A percentile compares a stretch with the other conserved stretches of the same genome.
Conservation (phyloP, 2,113 vertebrate genomes). For the Mustela nigripes region DNA sequence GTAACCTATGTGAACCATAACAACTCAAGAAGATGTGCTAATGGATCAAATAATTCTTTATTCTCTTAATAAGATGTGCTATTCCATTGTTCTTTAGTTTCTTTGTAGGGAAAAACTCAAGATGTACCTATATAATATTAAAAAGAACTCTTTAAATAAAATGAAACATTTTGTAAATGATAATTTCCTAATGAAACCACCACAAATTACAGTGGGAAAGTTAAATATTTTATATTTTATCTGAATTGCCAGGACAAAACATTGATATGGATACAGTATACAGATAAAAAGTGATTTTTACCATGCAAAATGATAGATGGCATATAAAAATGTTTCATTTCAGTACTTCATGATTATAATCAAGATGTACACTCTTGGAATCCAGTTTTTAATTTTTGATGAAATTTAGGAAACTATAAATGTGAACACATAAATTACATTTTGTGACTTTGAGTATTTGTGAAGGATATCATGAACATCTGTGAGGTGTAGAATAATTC, state of each 20-base stretch:
- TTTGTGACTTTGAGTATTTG: slow-evolving; percentile 36
- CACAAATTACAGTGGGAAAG: not conserved
- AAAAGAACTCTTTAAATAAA: not conserved
- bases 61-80: not conserved
- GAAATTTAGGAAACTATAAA: slow-evolving; percentile 24
- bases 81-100: not conserved
- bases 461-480: slow-evolving; percentile 52
- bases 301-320: not conserved
- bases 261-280: not conserved
- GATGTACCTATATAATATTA: not conserved
- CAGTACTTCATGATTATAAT: slow-evolving; percentile 21
- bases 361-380: not conserved
- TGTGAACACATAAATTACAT: slow-evolving; percentile 45
- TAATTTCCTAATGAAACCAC: not conserved
- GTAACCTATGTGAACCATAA: not conserved
- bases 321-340: not conserved
- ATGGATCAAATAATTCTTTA: not conserved
- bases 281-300: not conserved
- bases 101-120: not conserved
- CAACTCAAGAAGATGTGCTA: not conserved
- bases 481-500: slow-evolving; percentile 33
- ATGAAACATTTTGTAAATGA: not conserved
- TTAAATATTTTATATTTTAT: slow-evolving; percentile 14
- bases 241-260: not conserved
- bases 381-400: slow-evolving; percentile 35